phyloP scores from a whole-genome alignment of 2,888 invertebrate species.

The Dasysyrphus tricinctus region DNA sequence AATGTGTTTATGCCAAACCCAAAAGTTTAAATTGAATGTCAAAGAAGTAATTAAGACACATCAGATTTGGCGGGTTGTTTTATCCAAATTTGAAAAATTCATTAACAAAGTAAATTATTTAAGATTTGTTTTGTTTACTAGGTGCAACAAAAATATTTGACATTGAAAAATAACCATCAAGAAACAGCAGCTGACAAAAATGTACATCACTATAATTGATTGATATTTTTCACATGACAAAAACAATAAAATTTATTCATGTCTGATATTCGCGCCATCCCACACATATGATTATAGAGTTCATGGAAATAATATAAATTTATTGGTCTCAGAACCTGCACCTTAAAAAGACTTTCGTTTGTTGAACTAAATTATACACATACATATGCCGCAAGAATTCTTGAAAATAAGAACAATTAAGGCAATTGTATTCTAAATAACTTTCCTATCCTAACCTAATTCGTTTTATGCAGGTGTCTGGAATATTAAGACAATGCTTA shows the following conservation, averaged over 20 bases:
- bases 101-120: constrained; percentile 16
- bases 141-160: constrained; percentile 4
- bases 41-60: constrained; percentile 19
- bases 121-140: neutral
- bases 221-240: neutral
- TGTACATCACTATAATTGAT: neutral
- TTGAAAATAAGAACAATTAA: constrained; percentile 2
- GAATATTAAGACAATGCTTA: constrained; percentile 23
- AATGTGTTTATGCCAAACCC: constrained; percentile 16
- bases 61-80: constrained; percentile 14
- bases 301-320: constrained; percentile 10
- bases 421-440: constrained; percentile 32
- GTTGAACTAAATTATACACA: constrained; percentile 1
- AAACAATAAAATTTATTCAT: neutral
- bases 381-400: neutral
- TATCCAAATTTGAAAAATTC: constrained; percentile 23
- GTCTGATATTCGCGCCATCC: neutral
- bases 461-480: constrained; percentile 3
- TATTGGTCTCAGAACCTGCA: neutral
- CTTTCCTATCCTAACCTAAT: constrained; percentile 15
- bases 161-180: constrained; percentile 4
- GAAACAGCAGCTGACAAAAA: neutral
- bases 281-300: neutral
- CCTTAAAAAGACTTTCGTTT: constrained; percentile 13
- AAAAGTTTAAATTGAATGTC: constrained; percentile 33